Evolutionary conservation across 2,797 vertebrate species (phyloP).

Genomic region (Vultur gryphus): DNA sequence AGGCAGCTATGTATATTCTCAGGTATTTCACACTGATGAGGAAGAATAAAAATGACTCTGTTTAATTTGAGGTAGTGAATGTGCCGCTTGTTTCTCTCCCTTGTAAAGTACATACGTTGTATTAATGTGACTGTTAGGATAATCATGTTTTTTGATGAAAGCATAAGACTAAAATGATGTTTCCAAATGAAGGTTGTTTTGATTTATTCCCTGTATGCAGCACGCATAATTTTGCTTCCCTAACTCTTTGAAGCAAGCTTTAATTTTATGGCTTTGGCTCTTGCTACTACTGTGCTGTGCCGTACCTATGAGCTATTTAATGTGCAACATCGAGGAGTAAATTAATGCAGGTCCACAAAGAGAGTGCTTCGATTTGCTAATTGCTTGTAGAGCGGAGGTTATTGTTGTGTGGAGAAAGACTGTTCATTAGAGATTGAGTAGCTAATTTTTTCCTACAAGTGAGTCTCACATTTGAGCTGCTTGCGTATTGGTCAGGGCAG

Average conservation of each 20-base stretch:
- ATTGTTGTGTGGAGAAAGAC: conserved; percentile 8
- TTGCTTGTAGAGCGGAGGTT: conserved; percentile 36
- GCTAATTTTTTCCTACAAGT: conserved; percentile 11
- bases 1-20: not conserved
- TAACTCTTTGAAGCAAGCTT: conserved; percentile 28
- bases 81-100: not conserved
- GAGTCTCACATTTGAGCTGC: not conserved
- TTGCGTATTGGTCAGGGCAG: not conserved
- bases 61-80: not conserved
- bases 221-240: not conserved
- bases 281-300: not conserved
- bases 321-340: conserved; percentile 12
- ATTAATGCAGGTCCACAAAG: conserved; percentile 51
- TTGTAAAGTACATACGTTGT: not conserved
- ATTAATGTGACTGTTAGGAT: not conserved
- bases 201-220: conserved; percentile 29
- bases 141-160: conserved; percentile 48
- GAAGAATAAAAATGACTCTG: not conserved
- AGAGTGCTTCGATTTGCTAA: conserved; percentile 40
- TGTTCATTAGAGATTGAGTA: conserved; percentile 38
- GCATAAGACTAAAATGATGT: conserved; percentile 24
- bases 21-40: not conserved
- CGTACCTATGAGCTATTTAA: conserved; percentile 42
- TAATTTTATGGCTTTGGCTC: conserved; percentile 20
- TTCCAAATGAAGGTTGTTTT: conserved; percentile 45